Base-by-base conservation (phyloP, 2,888 invertebrate species). In the Agrochola lota region DNA sequence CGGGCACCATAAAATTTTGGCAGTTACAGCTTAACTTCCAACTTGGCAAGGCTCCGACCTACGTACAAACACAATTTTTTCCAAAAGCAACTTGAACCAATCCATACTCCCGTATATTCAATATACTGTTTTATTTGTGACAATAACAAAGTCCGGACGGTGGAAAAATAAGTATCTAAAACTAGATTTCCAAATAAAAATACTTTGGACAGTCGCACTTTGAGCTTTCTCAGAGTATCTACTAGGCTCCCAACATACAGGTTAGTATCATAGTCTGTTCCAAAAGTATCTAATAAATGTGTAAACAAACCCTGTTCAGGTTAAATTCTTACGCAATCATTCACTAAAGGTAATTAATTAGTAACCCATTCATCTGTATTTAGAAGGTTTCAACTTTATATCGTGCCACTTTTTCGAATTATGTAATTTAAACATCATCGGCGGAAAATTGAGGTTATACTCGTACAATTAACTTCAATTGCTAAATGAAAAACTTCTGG, bases 11-110 rank as follows among this genome's bases (percentile, higher is more conserved):
- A 46, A 23, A 23, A 49, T 49, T 0, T 71, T 74, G 52, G 23
- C 46, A 46, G 30, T 73, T 9, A 46, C 20, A 59, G 1, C 57
- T 12, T 3, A 30, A 49, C 9, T 5, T 12, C 17, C 17, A 52
- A 52, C 43, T 77, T 67, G 66, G 76, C 77, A 67, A 57, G 11
- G 30, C 17, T 67, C 76, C 77, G 64, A 35, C 23, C n/a, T 17
- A 46, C 20, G 23, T 23, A 75, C 43, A 55, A 57, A 62, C 52
- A 73, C 43, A 26, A 67, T 26, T 60, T 40, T 11, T 52, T 67
- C 43, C 40, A 43, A 66, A 60, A 59, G 1, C 17, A 30, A 52
- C 15, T 60, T 11, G 30, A n/a, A 30, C 4, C 46, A 35, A 46
- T 35, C 7, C 15, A 26, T 23, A 35, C 57, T 8, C 0, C 2